Evolutionary conservation across 1,140 invertebrate species (phyloP).

Genomic region (Bradysia coprophila): DNA sequence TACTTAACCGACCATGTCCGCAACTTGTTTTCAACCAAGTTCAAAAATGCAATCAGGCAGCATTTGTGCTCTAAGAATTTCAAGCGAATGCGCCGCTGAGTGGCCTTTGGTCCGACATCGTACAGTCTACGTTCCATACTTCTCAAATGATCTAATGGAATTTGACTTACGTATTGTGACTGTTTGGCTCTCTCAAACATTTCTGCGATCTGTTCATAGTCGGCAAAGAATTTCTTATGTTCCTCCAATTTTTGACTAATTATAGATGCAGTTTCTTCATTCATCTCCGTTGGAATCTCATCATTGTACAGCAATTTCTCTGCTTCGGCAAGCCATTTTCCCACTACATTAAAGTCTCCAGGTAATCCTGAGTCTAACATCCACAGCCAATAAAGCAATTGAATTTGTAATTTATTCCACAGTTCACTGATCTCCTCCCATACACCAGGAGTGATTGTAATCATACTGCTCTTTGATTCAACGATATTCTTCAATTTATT

Average conservation of each 20-base stretch:
- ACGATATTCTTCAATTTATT: conserved; percentile 54
- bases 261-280: conserved; percentile 68
- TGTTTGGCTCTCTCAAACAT: conserved; percentile 51
- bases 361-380: conserved; percentile 65
- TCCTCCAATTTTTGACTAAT: conserved; percentile 77
- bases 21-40: conserved; percentile 74
- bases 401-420: conserved; percentile 56
- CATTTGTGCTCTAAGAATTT: conserved; percentile 86
- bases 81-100: conserved; percentile 56
- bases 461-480: conserved; percentile 48
- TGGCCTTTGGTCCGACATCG: conserved; percentile 45
- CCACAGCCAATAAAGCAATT: conserved; percentile 72
- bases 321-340: conserved; percentile 76
- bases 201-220: conserved; percentile 52
- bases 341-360: conserved; percentile 62
- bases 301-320: conserved; percentile 67
- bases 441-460: conserved; percentile 57
- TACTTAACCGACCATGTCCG: conserved; percentile 80
- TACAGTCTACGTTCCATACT: conserved; percentile 59
- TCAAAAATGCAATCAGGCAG: conserved; percentile 77
- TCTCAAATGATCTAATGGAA: conserved; percentile 59
- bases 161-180: conserved; percentile 35
- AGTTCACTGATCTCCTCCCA: conserved; percentile 58
- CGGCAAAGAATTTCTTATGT: conserved; percentile 75
- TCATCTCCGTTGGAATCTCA: conserved; percentile 62